A percentile compares a stretch with the other conserved stretches of the same genome.
Evolutionary conservation across 2,797 vertebrate genomes (phyloP).

Genomic region (Coluber constrictor): DNA sequence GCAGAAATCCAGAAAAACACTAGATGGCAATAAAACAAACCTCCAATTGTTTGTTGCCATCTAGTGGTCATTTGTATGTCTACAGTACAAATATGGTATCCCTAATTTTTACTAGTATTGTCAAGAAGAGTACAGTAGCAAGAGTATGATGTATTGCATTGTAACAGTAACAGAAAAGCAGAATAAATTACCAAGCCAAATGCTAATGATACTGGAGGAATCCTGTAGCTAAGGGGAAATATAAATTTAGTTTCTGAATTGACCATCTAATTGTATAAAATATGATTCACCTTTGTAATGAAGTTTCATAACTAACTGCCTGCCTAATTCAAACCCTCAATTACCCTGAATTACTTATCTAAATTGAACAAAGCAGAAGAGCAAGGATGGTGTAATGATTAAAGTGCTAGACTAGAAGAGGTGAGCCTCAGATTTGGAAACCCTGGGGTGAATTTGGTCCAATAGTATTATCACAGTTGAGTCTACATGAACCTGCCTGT

Average conservation of each 20-base stretch:
- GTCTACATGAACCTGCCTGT: background rate
- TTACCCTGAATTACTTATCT: constrained; percentile 44
- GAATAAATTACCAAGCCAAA: background rate
- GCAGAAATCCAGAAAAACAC: background rate
- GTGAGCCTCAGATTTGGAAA: background rate
- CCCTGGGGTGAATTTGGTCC: background rate
- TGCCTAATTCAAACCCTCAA: constrained; percentile 54
- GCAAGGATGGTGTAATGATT: background rate
- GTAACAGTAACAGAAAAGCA: background rate
- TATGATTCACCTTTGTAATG: constrained; percentile 18
- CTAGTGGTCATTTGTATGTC: background rate
- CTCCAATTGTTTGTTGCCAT: background rate
- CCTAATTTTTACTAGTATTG: background rate
- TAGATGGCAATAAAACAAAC: background rate
- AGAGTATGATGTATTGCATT: background rate
- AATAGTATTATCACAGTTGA: background rate
- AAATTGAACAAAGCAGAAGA: constrained; percentile 32
- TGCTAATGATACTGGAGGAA: background rate
- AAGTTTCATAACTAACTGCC: constrained; percentile 41
- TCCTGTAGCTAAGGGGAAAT: constrained; percentile 9
- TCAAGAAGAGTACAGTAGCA: background rate
- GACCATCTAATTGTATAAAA: constrained; percentile 18
- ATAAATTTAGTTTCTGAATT: constrained; percentile 22
- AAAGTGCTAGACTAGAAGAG: background rate
- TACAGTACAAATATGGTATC: background rate